Evolutionary conservation across 1,140 invertebrate species (phyloP), one percentile per base, ranked within the genome.

Genomic region (Drosophila triauraria): DNA sequence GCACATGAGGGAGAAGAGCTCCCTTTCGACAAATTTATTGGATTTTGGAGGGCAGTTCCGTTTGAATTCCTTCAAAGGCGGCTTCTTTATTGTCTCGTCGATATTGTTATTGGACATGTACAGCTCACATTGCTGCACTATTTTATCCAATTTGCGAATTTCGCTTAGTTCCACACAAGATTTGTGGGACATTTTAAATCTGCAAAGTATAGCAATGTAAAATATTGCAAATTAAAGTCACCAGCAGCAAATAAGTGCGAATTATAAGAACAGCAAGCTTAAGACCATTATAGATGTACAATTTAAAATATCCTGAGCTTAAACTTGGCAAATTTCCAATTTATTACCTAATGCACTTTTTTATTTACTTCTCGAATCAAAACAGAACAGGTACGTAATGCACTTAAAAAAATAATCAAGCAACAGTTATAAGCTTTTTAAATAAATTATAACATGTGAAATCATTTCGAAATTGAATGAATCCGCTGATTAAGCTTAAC

Each of bases 101-200:
- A 78, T 65, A 53, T 80, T 80, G 25, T 80, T 80, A 40, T 80
- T 80, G 9, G 77, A 86, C 72, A 88, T 86, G 70, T 80, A 90
- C 13, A 80, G 69, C 44, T 91, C 86, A 54, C 90, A 91, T 69
- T 91, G 90, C 57, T 75, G 79, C 32, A 91, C 74, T 57, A 91
- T 79, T 65, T 80, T 87, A 65, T 91, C 86, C 51, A 91, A 59
- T 72, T 91, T 91, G 38, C 90, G 78, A 40, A 91, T 91, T 71
- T 91, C 90, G 40, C 78, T 82, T 17, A 91, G 44, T 56, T 91
- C 90, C 54, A 91, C 82, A 51, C 80, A 88, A 17, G 86, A 88
- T 61, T 85, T 91, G 65, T 86, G 75, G 43, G 83, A 84, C 81
- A 87, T 84, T 48, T 84, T 12, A 30, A 43, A 20, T 48, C 77